These are phyloP conservation scores for Platygyra sinensis DNA, from an alignment of 64 coral and sea anemone species.

Conservation along the genomic window DNA sequence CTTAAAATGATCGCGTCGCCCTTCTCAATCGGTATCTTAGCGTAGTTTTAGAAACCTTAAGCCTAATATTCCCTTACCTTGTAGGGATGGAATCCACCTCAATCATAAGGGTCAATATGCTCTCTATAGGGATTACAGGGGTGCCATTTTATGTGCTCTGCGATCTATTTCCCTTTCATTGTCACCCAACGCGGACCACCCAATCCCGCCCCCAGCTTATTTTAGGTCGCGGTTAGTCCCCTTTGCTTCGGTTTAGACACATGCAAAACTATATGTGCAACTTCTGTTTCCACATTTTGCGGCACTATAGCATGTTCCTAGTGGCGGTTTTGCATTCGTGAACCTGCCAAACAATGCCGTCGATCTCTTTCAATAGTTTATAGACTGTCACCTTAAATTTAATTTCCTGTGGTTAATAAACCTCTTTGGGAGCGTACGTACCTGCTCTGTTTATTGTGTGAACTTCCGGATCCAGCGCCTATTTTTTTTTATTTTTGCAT, in stretches of 20 bases:
- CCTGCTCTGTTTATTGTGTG: too few relatives aligned
- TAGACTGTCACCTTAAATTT: too few relatives aligned
- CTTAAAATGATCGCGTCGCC: neutral
- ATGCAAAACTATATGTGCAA: too few relatives aligned
- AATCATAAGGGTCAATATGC: neutral
- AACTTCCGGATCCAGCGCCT: too few relatives aligned
- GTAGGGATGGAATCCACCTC: conserved; percentile 2
- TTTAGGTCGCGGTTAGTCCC: neutral
- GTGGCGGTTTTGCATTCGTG: neutral
- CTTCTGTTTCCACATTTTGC: neutral
- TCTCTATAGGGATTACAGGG: neutral
- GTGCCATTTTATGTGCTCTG: neutral
- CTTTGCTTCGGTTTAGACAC: too few relatives aligned
- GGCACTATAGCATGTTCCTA: neutral
- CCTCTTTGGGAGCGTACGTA: too few relatives aligned
- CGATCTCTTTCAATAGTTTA: too few relatives aligned
- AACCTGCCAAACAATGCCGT: neutral
- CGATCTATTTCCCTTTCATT: neutral
- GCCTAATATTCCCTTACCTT: neutral
- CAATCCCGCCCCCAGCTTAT: neutral
- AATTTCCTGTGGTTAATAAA: too few relatives aligned
- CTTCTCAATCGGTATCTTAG: neutral
- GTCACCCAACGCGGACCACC: neutral
- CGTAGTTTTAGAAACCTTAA: neutral
- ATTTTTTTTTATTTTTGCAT: too few relatives aligned